Base-by-base conservation (phyloP, 2,113 vertebrate species). In the Zosterops borbonicus region DNA sequence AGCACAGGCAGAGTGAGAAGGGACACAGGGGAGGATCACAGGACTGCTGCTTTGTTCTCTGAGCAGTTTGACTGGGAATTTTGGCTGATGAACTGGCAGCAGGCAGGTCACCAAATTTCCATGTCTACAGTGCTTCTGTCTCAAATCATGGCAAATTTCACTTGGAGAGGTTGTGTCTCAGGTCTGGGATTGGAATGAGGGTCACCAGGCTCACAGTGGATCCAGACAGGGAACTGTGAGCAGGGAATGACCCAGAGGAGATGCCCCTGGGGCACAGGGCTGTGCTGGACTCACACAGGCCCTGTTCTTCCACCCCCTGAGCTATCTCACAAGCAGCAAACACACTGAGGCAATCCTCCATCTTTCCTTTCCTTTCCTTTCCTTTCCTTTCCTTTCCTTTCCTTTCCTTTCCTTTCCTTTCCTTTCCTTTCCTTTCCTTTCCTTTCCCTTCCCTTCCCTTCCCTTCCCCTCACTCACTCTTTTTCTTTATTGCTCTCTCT, bases 181-280 rank as follows among this genome's bases (percentile, higher is more conserved):
- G 28, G 60, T 63, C 19, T n/a, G 33, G 39, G 35, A 23, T 37
- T 65, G 69, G 81, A 73, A 62, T 46, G 46, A 42, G 16, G 21
- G 49, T 39, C 2, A 0, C 37, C 58, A 64, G 78, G 59, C 14
- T 11, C 44, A 29, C 3, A 0, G 5, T 8, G 29, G 18, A 7
- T 14, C 4, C 35, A 55, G 63, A 22, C 4, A 46, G 35, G 41
- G 46, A 10, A 12, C 19, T 13, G 67, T 19, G 67, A 80, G 68
- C 27, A 44, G 37, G 8, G 59, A 41, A 6, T 58, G 65, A 42
- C 28, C 35, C 2, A 15, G 49, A 27, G 49, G 49, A 50, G 49
- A 2, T 0, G 1, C 1, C 23, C 27, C 35, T 0, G 0, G 73
- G 67, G 33, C 59, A 23, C 50, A 13, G 33, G 24, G 29, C 33